These are phyloP conservation scores for Eubucco bourcierii DNA, from an alignment of 2,113 vertebrate genomes.

Conservation along the genomic window DNA sequence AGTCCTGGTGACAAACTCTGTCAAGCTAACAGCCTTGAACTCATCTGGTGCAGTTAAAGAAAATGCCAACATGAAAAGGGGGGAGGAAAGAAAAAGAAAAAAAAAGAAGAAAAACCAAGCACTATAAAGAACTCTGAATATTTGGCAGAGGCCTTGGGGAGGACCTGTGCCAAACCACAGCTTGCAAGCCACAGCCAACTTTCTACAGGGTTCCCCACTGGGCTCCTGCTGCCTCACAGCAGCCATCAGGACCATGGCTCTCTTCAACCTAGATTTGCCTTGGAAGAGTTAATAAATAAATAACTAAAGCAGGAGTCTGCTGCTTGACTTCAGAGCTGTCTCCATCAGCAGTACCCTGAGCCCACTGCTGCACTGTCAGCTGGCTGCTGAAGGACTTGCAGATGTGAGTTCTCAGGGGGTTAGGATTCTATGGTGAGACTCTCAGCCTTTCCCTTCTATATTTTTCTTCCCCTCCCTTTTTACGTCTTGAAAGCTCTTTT, in stretches of 20 bases:
- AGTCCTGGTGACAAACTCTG: conserved; percentile 17
- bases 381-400: not conserved
- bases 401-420: not conserved
- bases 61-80: conserved; percentile 68
- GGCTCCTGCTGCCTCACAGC: conserved; percentile 7
- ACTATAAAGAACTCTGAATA: conserved; percentile 43
- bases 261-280: conserved; percentile 56
- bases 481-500: not conserved
- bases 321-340: not conserved
- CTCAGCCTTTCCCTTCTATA: not conserved
- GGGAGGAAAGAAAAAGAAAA: not conserved
- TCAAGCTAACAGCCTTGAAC: conserved; percentile 21
- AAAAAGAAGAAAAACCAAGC: not conserved
- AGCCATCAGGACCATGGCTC: conserved; percentile 38
- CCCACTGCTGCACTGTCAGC: not conserved
- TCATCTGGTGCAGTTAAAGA: conserved; percentile 43
- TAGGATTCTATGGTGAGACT: not conserved
- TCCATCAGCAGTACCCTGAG: not conserved
- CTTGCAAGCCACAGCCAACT: conserved; percentile 60
- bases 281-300: not conserved
- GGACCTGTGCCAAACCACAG: conserved; percentile 76
- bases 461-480: not conserved
- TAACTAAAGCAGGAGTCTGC: not conserved
- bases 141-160: conserved; percentile 64
- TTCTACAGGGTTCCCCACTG: conserved; percentile 55